These are phyloP conservation scores for Ctenopoma multispine DNA, from an alignment of 2,797 vertebrate genomes.

Conservation along the genomic window DNA sequence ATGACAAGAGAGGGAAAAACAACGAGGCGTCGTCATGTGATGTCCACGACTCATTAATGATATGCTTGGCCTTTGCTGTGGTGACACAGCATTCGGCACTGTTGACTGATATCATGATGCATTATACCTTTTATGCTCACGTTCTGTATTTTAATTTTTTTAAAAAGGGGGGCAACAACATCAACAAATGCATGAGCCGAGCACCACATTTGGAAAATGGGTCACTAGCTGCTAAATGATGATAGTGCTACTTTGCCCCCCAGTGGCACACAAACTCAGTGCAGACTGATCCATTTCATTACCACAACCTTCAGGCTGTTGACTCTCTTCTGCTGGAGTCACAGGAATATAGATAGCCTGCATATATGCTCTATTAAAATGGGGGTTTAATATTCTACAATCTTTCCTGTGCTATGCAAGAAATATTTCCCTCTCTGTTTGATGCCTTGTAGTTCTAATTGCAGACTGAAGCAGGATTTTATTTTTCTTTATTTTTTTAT, in stretches of 20 bases:
- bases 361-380: conserved; percentile 40
- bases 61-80: conserved; percentile 52
- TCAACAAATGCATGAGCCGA: conserved; percentile 74
- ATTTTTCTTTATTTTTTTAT: not conserved
- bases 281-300: conserved; percentile 62
- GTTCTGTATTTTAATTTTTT: conserved; percentile 76
- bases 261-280: conserved; percentile 80
- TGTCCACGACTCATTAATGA: conserved; percentile 60
- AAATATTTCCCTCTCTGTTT: conserved; percentile 21
- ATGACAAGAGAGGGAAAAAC: conserved; percentile 55
- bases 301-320: conserved; percentile 74
- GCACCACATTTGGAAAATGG: conserved; percentile 82
- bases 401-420: conserved; percentile 14
- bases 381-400: conserved; percentile 37
- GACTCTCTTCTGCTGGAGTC: conserved; percentile 51
- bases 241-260: conserved; percentile 87
- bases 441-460: conserved; percentile 13
- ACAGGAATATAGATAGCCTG: conserved; percentile 37
- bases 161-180: conserved; percentile 71
- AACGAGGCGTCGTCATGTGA: conserved; percentile 33
- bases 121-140: conserved; percentile 74
- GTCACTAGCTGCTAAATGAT: conserved; percentile 80
- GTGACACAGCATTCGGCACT: conserved; percentile 61
- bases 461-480: conserved; percentile 1
- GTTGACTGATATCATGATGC: conserved; percentile 72